These are phyloP conservation scores for Poicephalus gulielmi DNA, from an alignment of 2,113 vertebrate genomes.

Conservation along the genomic window DNA sequence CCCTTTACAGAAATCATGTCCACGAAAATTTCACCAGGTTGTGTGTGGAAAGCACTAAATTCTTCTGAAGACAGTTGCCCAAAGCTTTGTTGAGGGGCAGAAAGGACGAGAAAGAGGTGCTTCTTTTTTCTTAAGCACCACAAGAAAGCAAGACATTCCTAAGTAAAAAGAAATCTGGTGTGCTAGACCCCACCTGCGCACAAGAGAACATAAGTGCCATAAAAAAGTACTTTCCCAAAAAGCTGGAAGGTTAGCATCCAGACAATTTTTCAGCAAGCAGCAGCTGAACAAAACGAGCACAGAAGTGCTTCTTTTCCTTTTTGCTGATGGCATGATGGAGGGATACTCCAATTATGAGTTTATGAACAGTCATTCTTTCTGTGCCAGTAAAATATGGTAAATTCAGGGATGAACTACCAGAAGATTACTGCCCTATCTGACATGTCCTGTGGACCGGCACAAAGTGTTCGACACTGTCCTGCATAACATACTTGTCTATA, in stretches of 20 bases:
- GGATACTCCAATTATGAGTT: neutral
- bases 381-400: neutral
- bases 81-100: neutral
- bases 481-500: neutral
- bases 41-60: neutral
- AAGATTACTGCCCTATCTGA: neutral
- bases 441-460: neutral
- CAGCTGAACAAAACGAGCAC: conserved; percentile 4
- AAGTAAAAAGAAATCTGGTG: neutral
- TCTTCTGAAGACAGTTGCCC: neutral
- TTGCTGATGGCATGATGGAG: neutral
- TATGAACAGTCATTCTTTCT: neutral
- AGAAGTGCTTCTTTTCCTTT: conserved; percentile 14
- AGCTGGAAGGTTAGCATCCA: conserved; percentile 1
- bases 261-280: neutral
- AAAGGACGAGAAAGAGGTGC: neutral
- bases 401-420: neutral
- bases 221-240: conserved; percentile 29
- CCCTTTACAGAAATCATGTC: neutral
- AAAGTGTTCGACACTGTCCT: neutral
- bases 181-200: neutral
- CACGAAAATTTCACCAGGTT: neutral
- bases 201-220: neutral
- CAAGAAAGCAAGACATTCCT: neutral
- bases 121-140: neutral